These are phyloP conservation scores for Elegia similella DNA, from an alignment of 2,888 invertebrate species.

Conservation along the genomic window DNA sequence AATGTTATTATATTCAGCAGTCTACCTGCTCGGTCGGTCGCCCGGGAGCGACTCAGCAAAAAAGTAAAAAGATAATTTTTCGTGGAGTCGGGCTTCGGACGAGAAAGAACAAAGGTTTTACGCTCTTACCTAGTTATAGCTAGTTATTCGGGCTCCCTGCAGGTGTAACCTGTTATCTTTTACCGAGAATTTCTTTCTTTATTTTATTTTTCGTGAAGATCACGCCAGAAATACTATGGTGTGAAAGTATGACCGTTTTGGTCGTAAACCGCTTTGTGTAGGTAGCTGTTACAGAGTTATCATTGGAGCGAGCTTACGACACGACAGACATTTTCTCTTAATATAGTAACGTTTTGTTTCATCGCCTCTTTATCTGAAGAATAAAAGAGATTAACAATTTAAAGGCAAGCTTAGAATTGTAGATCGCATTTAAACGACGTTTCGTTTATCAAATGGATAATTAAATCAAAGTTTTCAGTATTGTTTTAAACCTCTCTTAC, in stretches of 20 bases:
- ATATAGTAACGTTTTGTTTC: slow-evolving; percentile 11
- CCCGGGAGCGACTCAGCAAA: slow-evolving; percentile 66
- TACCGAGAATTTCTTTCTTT: slow-evolving; percentile 60
- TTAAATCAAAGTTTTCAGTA: slow-evolving; percentile 13
- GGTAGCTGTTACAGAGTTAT: slow-evolving; percentile 33
- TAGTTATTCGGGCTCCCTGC: slow-evolving; percentile 66
- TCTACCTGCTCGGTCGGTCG: slow-evolving; percentile 68
- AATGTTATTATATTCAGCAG: slow-evolving; percentile 63
- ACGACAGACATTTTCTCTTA: slow-evolving; percentile 5
- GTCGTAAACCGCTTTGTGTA: slow-evolving; percentile 41
- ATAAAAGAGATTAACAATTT: slow-evolving; percentile 10
- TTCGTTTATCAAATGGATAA: slow-evolving; percentile 30
- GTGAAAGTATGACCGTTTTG: slow-evolving; percentile 47
- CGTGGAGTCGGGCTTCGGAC: slow-evolving; percentile 61
- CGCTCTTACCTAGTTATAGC: slow-evolving; percentile 69
- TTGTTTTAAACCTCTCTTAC: not conserved
- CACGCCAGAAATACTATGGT: slow-evolving; percentile 42
- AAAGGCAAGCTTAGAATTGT: slow-evolving; percentile 18
- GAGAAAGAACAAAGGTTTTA: slow-evolving; percentile 75
- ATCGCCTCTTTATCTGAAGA: not conserved
- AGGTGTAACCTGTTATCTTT: slow-evolving; percentile 75
- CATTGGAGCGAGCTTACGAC: slow-evolving; percentile 21
- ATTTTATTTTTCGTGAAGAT: slow-evolving; percentile 51
- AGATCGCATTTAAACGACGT: slow-evolving; percentile 1
- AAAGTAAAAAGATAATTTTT: slow-evolving; percentile 76